Percentiles rank a stretch among this genome's conserved stretches.
These are phyloP conservation scores for Morinoia aosen DNA, from an alignment of 2,888 invertebrate genomes.

Conservation along the genomic window DNA sequence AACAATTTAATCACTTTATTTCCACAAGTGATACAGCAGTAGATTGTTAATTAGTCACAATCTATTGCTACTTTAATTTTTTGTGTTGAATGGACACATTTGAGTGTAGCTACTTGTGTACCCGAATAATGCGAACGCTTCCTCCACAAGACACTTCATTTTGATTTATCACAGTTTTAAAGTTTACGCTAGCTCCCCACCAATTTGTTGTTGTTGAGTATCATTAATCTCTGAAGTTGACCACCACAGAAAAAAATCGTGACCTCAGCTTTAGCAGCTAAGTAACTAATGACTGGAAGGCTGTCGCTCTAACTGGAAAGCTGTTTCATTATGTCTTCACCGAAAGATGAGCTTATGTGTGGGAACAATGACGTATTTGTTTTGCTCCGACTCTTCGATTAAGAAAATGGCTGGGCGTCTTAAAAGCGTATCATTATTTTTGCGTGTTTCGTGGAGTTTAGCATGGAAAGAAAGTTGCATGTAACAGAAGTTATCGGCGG, in stretches of 20 bases:
- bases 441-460: not conserved
- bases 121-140: not conserved
- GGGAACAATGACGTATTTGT: not conserved
- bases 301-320: not conserved
- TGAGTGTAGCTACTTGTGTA: no score
- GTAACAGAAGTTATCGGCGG: not conserved
- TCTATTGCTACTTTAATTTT: no score
- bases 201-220: not conserved
- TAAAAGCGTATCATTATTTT: not conserved
- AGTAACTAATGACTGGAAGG: not conserved
- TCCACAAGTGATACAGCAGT: no score
- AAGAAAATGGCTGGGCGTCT: not conserved
- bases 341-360: not conserved
- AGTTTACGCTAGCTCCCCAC: not conserved
- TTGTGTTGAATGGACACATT: no score
- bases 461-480: not conserved
- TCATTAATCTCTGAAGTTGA: not conserved
- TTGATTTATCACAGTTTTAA: not conserved
- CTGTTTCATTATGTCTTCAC: not conserved
- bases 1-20: no score
- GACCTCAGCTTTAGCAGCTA: not conserved
- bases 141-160: not conserved
- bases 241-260: not conserved
- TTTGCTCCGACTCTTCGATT: not conserved
- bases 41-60: no score